Evolutionary conservation across 2,797 vertebrate species (phyloP), one percentile per base, ranked within the genome.

Genomic region (Pseudomugil tenellus): DNA sequence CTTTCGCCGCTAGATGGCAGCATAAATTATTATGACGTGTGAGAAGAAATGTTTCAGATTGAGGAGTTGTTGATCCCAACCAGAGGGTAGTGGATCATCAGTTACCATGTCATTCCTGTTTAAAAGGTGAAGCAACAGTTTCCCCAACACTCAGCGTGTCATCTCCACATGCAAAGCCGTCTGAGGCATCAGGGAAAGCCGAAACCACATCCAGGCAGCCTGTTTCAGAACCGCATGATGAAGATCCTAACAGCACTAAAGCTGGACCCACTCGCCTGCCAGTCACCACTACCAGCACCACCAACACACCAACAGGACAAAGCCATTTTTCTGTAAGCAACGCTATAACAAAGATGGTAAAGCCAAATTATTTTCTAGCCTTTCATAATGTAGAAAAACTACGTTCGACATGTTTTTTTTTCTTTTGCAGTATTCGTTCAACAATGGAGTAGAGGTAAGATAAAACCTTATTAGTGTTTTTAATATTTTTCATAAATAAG

Each of bases 401-500:
- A 3, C 13, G 1, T 29, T 63, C 75, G 21, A 71, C 67, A 8
- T 5, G 1, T 10, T 21, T 48, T 1, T 48, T 79, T 48, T 56
- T 51, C 14, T 35, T 60, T 58, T 57, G 1, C 85, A 93, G 92
- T 91, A 68, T 65, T 64, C 68, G 17, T 59, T 77, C 4, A 78
- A 69, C 29, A 66, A 5, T 0, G 34, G n/a, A 12, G 25, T 11
- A 0, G 29, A 49, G 92, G 91, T 93, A 82, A 84, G 85, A 58
- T 0, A 31, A 31, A 6, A 31, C 3, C 70, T 76, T 13, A 14
- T n/a, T 21, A n/a, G n/a, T n/a, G n/a, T n/a, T n/a, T n/a, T n/a
- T n/a, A n/a, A n/a, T n/a, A n/a, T n/a, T n/a, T n/a, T n/a, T 2
- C 23, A 52, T 8, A 60, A 17, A 41, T 8, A 25, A 23, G 19